Evolutionary conservation across 2,113 vertebrate genomes (phyloP).

Genomic region (Mirza zaza): DNA sequence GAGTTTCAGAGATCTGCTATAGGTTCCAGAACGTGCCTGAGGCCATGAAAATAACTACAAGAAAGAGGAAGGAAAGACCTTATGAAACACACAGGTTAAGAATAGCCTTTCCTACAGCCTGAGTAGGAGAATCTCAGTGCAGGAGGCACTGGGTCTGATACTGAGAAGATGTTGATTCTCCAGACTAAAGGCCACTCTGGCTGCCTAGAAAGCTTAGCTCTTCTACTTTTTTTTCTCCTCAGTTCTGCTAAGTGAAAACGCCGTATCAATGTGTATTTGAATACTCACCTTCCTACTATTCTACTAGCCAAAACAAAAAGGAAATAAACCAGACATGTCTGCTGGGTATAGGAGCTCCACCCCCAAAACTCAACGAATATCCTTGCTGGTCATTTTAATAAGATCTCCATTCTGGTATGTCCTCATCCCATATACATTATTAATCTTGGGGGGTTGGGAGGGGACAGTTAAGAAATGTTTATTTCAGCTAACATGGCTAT

Average conservation of each 20-base stretch:
- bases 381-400: slow-evolving; percentile 5
- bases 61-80: not conserved
- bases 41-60: not conserved
- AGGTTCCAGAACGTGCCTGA: not conserved
- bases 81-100: not conserved
- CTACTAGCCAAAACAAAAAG: not conserved
- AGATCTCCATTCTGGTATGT: slow-evolving; percentile 47
- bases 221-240: not conserved
- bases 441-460: slow-evolving; percentile 21
- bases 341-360: slow-evolving; percentile 37
- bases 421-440: slow-evolving; percentile 2
- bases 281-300: not conserved
- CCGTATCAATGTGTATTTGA: not conserved
- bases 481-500: not conserved
- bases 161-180: not conserved
- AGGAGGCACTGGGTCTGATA: not conserved
- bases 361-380: not conserved
- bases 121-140: not conserved
- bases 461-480: not conserved
- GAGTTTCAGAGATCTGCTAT: not conserved
- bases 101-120: not conserved
- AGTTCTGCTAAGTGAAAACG: slow-evolving; percentile 32
- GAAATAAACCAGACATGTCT: not conserved
- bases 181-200: not conserved
- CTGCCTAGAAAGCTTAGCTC: not conserved